Evolutionary conservation across 2,888 invertebrate genomes (phyloP).

Genomic region (Caenorhabditis virilis): DNA sequence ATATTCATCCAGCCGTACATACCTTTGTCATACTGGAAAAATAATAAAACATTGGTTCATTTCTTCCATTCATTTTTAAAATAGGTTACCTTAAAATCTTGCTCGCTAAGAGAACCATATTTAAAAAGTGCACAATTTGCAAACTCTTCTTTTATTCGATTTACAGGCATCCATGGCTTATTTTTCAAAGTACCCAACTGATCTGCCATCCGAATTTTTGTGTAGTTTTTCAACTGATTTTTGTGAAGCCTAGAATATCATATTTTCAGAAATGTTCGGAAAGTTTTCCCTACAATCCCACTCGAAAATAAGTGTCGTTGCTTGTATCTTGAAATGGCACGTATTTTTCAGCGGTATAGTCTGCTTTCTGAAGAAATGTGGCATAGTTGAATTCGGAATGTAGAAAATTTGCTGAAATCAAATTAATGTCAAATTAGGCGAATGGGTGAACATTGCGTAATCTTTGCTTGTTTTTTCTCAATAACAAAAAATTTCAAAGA

Average conservation of each 20-base stretch:
- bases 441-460: no score
- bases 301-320: constrained; percentile 48
- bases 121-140: constrained; percentile 49
- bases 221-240: constrained; percentile 42
- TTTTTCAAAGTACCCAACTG: constrained; percentile 47
- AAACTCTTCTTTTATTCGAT: constrained; percentile 51
- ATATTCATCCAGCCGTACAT: constrained; percentile 57
- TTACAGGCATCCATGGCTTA: constrained; percentile 54
- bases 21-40: constrained; percentile 49
- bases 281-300: constrained; percentile 38
- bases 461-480: no score
- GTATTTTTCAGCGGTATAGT: constrained; percentile 38
- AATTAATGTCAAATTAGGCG: no score
- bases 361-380: constrained; percentile 31
- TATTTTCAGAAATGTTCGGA: neutral
- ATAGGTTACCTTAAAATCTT: constrained; percentile 51
- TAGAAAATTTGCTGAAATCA: constrained; percentile 42
- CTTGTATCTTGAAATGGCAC: constrained; percentile 50
- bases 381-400: constrained; percentile 43
- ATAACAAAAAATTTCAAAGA: no score
- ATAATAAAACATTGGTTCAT: neutral
- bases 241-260: constrained; percentile 30
- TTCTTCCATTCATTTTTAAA: neutral
- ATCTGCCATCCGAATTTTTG: constrained; percentile 39
- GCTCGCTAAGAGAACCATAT: constrained; percentile 43